Evolutionary conservation across 2,797 vertebrate species (phyloP), one percentile per base, ranked within the genome.

Genomic region (Myotis myotis): DNA sequence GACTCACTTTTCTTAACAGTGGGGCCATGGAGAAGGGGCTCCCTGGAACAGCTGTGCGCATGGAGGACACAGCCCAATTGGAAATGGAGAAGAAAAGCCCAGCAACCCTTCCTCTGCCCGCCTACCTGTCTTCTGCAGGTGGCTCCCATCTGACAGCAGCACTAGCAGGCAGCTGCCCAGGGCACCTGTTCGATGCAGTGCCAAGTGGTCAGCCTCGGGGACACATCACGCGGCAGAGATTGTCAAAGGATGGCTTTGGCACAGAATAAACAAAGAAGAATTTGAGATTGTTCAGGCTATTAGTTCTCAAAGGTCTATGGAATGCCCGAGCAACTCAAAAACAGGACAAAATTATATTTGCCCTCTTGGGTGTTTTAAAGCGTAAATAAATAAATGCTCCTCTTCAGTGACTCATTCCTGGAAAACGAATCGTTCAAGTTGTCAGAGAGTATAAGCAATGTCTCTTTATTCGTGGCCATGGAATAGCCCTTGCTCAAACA

Each of bases 371-470:
- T 96, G n/a, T 83, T 95, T 83, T 76, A 92, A 96, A 86, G 36
- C 22, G 68, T 86, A 93, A 97, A 96, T 92, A 96, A 97, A 55
- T 93, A 96, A 95, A 78, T 68, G 8, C 0, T 88, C 17, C 75
- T 85, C 53, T 88, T 95, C n/a, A 88, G 68, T n/a, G 80, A 10
- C 79, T 94, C 49, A 70, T 70, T 90, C 87, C 79, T 81, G 49
- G 57, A 88, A 95, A 88, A 64, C 3, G 36, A 96, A 92, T 94
- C 1, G 0, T 49, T 94, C 53, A 87, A 47, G 28, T 74, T 96
- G 79, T 91, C 82, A 96, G 74, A 86, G 10, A 51, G 6, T 75
- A 82, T 93, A 92, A 88, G 47, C 51, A 80, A 92, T 33, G 53
- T 74, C 51, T 94, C 72, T 82, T 81, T 85, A 71, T 92, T 89